These are phyloP conservation scores for Acheta domesticus DNA, from an alignment of 2,888 invertebrate species.

Conservation along the genomic window DNA sequence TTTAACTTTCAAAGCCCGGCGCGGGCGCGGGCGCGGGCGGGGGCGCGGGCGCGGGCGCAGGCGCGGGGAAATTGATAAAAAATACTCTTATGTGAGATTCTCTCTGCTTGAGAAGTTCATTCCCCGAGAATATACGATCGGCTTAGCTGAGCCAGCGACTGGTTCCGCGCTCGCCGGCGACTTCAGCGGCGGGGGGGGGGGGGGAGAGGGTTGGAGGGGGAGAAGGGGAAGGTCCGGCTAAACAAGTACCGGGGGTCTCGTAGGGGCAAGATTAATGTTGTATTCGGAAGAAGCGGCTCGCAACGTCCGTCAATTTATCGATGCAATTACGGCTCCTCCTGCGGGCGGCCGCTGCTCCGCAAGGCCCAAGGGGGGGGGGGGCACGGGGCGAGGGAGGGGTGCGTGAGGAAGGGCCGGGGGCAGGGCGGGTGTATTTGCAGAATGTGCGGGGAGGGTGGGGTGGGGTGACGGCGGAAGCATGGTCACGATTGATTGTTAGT, in stretches of 20 bases:
- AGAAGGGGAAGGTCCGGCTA: background rate
- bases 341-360: too few species aligned
- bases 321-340: background rate
- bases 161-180: background rate
- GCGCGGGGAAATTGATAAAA: background rate
- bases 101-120: conserved; percentile 18
- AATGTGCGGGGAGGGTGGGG: too few species aligned
- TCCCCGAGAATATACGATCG: background rate
- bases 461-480: too few species aligned
- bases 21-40: background rate
- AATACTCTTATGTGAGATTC: conserved; percentile 12
- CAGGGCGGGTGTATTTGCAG: too few species aligned
- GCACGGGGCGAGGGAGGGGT: too few species aligned
- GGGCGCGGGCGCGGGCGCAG: background rate
- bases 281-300: background rate
- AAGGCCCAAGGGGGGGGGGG: too few species aligned
- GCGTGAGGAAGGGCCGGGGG: too few species aligned
- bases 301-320: background rate
- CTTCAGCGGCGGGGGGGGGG: background rate
- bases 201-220: background rate
- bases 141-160: conserved; percentile 1
- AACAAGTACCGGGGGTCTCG: background rate
- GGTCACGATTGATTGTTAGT: too few species aligned
- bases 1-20: background rate
- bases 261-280: background rate